A percentile compares a stretch with the other conserved stretches of the same genome.
Evolutionary conservation across 2,113 vertebrate genomes (phyloP).

Genomic region (Tetrax tetrax): DNA sequence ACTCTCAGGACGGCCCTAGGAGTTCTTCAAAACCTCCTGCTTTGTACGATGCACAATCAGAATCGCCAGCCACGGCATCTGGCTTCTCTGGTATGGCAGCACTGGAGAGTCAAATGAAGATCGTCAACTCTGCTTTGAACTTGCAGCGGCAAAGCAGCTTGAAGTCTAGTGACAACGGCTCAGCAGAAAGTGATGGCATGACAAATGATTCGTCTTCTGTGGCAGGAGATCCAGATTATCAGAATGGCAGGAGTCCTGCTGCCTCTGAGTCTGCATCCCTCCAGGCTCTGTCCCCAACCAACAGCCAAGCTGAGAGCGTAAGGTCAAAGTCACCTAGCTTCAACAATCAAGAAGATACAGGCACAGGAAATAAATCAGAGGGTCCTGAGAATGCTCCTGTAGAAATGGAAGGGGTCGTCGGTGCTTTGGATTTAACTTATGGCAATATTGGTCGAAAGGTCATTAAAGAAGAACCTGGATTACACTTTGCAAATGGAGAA

Average conservation of each 20-base stretch:
- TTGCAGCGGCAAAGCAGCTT: slow-evolving; percentile 88
- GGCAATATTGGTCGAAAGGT: slow-evolving; percentile 78
- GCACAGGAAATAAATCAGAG: slow-evolving; percentile 67
- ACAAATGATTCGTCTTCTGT: slow-evolving; percentile 81
- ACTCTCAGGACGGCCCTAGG: slow-evolving; percentile 73
- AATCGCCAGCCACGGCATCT: slow-evolving; percentile 28
- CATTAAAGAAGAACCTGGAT: slow-evolving; percentile 84
- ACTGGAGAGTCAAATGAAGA: slow-evolving; percentile 82
- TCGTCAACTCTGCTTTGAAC: slow-evolving; percentile 74
- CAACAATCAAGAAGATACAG: slow-evolving; percentile 69
- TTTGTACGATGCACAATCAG: slow-evolving; percentile 60
- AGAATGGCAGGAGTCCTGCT: slow-evolving; percentile 83
- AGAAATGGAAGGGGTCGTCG: slow-evolving; percentile 82
- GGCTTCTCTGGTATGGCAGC: slow-evolving; percentile 74
- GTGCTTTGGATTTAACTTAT: slow-evolving; percentile 90
- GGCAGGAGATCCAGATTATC: slow-evolving; percentile 83
- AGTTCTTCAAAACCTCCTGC: slow-evolving; percentile 61
- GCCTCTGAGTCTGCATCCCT: slow-evolving; percentile 78
- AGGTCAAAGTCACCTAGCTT: slow-evolving; percentile 83
- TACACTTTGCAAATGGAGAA: slow-evolving; percentile 80
- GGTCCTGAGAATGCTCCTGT: slow-evolving; percentile 55
- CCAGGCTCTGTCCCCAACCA: slow-evolving; percentile 84
- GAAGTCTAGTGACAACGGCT: slow-evolving; percentile 78
- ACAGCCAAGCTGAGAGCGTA: slow-evolving; percentile 77
- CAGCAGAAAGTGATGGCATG: slow-evolving; percentile 83